These are phyloP conservation scores for Hermetia illucens DNA, from an alignment of 1,140 invertebrate genomes.

Conservation along the genomic window DNA sequence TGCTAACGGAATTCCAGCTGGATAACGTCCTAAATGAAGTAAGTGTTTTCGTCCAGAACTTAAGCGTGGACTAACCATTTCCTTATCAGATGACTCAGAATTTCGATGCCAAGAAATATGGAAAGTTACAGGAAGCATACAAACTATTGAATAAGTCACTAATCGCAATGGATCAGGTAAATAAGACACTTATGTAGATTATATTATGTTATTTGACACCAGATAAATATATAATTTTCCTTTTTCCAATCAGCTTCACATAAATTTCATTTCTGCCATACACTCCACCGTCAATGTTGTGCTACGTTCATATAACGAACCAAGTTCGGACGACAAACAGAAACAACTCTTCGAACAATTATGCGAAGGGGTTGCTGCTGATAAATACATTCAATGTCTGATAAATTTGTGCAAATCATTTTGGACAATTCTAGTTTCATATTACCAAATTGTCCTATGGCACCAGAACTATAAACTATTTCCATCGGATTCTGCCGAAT, in stretches of 20 bases:
- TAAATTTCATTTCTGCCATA: conserved; percentile 89
- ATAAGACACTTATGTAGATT: conserved; percentile 18
- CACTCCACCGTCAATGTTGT: conserved; percentile 75
- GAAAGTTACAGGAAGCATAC: conserved; percentile 75
- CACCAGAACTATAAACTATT: conserved; percentile 44
- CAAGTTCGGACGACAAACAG: conserved; percentile 43
- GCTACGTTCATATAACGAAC: conserved; percentile 55
- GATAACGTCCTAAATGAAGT: conserved; percentile 75
- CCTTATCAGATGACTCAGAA: conserved; percentile 44
- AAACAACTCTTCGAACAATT: conserved; percentile 67
- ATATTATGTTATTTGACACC: not conserved
- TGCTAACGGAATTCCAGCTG: conserved; percentile 81
- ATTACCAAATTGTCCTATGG: conserved; percentile 68
- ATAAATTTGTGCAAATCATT: conserved; percentile 67
- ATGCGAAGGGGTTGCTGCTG: conserved; percentile 57
- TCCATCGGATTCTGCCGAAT: conserved; percentile 18
- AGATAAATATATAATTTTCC: not conserved
- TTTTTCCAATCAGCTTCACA: conserved; percentile 48
- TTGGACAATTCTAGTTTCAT: conserved; percentile 69
- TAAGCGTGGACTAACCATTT: conserved; percentile 3
- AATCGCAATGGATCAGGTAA: conserved; percentile 83
- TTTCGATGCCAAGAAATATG: conserved; percentile 59
- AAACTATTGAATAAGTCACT: conserved; percentile 71
- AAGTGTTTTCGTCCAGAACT: conserved; percentile 13
- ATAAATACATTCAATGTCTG: conserved; percentile 68